These are phyloP conservation scores for Agonopterix alstromeriana DNA, from an alignment of 2,888 invertebrate genomes.

Conservation along the genomic window DNA sequence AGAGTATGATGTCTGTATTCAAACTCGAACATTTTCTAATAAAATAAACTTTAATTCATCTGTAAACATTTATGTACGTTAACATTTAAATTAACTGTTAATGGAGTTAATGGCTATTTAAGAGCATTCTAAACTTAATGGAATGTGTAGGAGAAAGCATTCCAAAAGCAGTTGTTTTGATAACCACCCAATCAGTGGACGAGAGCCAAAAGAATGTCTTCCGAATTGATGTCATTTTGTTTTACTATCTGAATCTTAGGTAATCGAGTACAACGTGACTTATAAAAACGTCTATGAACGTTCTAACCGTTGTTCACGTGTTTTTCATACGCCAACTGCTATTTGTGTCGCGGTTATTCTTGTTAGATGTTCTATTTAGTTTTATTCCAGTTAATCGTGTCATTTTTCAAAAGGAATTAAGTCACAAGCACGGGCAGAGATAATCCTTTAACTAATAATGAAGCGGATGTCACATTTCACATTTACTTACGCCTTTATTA, in stretches of 20 bases:
- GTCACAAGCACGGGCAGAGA: constrained; percentile 16
- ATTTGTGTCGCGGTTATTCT: constrained; percentile 39
- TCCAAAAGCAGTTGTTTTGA: constrained; percentile 5
- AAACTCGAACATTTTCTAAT: too few relatives aligned
- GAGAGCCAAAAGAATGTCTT: constrained; percentile 5
- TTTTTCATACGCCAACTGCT: constrained; percentile 26
- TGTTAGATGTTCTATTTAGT: constrained; percentile 27
- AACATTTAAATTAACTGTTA: not conserved
- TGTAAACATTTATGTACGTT: not conserved
- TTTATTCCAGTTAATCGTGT: constrained; percentile 23
- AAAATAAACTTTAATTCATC: not conserved
- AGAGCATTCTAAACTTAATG: not conserved
- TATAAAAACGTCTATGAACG: constrained; percentile 30
- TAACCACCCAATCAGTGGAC: constrained; percentile 4
- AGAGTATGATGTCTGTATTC: too few relatives aligned
- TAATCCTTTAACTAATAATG: constrained; percentile 34
- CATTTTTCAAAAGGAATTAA: constrained; percentile 48
- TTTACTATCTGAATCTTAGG: constrained; percentile 32
- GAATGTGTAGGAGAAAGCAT: constrained; percentile 1
- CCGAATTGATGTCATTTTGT: constrained; percentile 18
- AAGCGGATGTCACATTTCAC: constrained; percentile 25
- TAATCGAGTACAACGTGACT: constrained; percentile 31
- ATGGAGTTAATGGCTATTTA: not conserved
- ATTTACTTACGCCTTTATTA: not conserved
- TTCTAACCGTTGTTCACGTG: constrained; percentile 44